A percentile compares a stretch with the other conserved stretches of the same genome.
Evolutionary conservation across 2,888 invertebrate species (phyloP).

Genomic region (Halictus quadricinctus): DNA sequence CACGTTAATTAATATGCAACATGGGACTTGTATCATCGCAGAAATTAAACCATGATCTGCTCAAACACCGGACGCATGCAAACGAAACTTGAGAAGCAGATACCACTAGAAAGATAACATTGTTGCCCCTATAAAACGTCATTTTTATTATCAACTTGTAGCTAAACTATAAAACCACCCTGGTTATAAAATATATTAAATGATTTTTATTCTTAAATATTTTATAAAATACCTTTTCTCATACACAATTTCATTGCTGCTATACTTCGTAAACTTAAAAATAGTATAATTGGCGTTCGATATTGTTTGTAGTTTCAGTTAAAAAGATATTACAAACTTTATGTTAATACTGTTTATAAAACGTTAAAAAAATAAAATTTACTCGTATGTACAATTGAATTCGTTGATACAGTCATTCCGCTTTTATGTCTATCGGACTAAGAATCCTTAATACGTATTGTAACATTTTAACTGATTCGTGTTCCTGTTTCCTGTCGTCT

Average conservation of each 20-base stretch:
- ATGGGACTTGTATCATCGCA: constrained; percentile 32
- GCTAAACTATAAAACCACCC: neutral
- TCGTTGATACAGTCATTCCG: constrained; percentile 35
- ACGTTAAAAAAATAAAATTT: constrained; percentile 31
- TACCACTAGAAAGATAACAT: neutral
- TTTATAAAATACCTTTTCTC: constrained; percentile 14
- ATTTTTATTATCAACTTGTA: constrained; percentile 10
- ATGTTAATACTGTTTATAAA: constrained; percentile 9
- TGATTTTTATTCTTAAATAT: constrained; percentile 27
- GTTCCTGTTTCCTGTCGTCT: constrained; percentile 72
- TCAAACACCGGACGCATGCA: constrained; percentile 30
- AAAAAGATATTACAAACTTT: constrained; percentile 30
- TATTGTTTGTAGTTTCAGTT: neutral
- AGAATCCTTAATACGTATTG: constrained; percentile 77
- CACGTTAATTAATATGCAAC: constrained; percentile 8
- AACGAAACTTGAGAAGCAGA: constrained; percentile 52
- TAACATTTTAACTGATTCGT: constrained; percentile 76
- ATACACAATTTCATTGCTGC: neutral
- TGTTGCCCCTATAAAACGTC: constrained; percentile 10
- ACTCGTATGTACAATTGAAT: constrained; percentile 47
- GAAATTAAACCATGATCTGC: constrained; percentile 50
- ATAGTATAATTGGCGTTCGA: constrained; percentile 1
- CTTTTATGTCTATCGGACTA: constrained; percentile 68
- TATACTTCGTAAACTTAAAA: neutral
- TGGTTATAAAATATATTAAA: constrained; percentile 1